Evolutionary conservation across 1,140 invertebrate genomes (phyloP).

Genomic region (Nasonia giraulti): DNA sequence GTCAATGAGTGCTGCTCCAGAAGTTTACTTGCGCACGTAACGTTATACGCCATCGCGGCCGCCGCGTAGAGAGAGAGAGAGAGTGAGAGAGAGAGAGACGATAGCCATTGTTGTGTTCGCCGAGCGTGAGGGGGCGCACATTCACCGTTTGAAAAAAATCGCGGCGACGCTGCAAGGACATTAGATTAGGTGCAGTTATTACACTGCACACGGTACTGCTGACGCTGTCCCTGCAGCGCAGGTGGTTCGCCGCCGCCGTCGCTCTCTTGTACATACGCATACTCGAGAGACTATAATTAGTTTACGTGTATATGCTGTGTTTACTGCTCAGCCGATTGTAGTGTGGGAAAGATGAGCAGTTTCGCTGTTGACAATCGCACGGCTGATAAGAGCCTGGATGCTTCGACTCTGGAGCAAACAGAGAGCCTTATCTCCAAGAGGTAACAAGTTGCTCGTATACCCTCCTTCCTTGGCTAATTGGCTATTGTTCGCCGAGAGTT

Average conservation of each 20-base stretch:
- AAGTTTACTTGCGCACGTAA: background rate
- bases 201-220: no score
- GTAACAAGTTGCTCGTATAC: background rate
- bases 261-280: background rate
- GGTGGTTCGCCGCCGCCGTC: background rate
- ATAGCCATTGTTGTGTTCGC: background rate
- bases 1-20: no score
- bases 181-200: background rate
- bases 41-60: background rate
- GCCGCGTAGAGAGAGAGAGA: background rate
- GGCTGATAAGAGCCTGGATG: background rate
- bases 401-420: background rate
- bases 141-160: constrained; percentile 36
- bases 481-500: background rate
- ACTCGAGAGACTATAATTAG: background rate
- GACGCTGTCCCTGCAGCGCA: background rate
- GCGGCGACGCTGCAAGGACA: constrained; percentile 29
- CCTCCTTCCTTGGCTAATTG: background rate
- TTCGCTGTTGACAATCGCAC: background rate
- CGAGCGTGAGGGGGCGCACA: constrained; percentile 35
- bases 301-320: background rate
- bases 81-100: background rate
- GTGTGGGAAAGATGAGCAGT: constrained; percentile 12
- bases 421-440: background rate
- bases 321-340: background rate